A percentile compares a stretch with the other conserved stretches of the same genome.
These are phyloP conservation scores for Tilapia sparmanii DNA, from an alignment of 2,113 vertebrate genomes.

Conservation along the genomic window DNA sequence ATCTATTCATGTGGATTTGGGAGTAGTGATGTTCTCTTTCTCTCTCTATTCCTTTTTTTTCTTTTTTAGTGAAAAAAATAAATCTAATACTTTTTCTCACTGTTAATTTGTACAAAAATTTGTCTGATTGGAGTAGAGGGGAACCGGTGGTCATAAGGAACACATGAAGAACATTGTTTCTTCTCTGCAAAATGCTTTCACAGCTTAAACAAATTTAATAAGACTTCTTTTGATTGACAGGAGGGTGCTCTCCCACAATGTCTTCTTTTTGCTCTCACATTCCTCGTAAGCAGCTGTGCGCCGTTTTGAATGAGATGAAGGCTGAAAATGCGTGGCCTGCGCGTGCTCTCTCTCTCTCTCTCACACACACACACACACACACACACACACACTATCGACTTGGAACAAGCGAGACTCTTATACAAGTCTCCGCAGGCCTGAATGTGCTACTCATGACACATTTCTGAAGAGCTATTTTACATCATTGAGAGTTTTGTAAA, in stretches of 20 bases:
- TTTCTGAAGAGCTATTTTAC: conserved; percentile 36
- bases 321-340: conserved; percentile 13
- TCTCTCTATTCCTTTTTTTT: not conserved
- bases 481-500: conserved; percentile 23
- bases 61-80: not conserved
- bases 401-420: conserved; percentile 60
- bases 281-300: conserved; percentile 65
- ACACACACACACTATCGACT: not conserved
- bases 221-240: conserved; percentile 66
- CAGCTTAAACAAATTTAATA: conserved; percentile 73
- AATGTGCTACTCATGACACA: conserved; percentile 53
- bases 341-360: not conserved
- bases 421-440: conserved; percentile 9
- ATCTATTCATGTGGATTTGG: not conserved
- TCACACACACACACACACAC: not conserved
- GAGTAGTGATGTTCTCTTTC: not conserved
- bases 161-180: conserved; percentile 56
- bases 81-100: not conserved
- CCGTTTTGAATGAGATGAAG: conserved; percentile 52
- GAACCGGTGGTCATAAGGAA: conserved; percentile 27
- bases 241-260: conserved; percentile 63
- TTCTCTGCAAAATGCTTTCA: conserved; percentile 65
- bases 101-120: conserved; percentile 24
- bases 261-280: conserved; percentile 68
- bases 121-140: conserved; percentile 34